Evolutionary conservation across 2,113 vertebrate genomes (phyloP).

Genomic region (Nyctibius bracteatus): DNA sequence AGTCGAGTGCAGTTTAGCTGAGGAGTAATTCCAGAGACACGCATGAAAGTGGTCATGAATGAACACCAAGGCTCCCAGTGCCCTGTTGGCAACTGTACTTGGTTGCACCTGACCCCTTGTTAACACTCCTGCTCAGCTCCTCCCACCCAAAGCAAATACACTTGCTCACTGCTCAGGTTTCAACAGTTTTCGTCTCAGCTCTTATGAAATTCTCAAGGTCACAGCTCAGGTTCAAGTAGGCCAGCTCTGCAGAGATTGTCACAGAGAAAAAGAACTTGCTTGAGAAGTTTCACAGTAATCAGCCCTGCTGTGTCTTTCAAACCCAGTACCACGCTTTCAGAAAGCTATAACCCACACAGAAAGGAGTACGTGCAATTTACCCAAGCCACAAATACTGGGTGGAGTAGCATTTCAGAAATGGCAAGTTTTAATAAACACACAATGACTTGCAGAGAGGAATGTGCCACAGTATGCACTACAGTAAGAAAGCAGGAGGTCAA

Average conservation of each 20-base stretch:
- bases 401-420: constrained; percentile 17
- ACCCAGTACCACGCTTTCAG: not conserved
- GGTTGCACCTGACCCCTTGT: not conserved
- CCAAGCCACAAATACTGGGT: constrained; percentile 2
- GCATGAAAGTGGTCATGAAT: not conserved
- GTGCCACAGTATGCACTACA: not conserved
- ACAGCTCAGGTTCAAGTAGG: not conserved
- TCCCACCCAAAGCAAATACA: constrained; percentile 8
- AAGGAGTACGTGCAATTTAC: not conserved
- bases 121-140: not conserved
- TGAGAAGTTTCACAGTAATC: not conserved
- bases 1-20: not conserved
- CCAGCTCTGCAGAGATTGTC: not conserved
- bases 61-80: not conserved
- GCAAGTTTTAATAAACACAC: not conserved
- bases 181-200: not conserved
- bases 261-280: not conserved
- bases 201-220: not conserved
- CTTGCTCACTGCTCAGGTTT: constrained; percentile 31
- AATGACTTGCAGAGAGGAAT: constrained; percentile 10
- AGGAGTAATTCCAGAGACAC: not conserved
- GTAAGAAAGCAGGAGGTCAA: not conserved
- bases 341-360: not conserved
- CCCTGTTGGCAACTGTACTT: not conserved
- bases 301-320: not conserved